phyloP scores from a whole-genome alignment of 2,113 vertebrate genomes.

The Hippolais icterina region DNA sequence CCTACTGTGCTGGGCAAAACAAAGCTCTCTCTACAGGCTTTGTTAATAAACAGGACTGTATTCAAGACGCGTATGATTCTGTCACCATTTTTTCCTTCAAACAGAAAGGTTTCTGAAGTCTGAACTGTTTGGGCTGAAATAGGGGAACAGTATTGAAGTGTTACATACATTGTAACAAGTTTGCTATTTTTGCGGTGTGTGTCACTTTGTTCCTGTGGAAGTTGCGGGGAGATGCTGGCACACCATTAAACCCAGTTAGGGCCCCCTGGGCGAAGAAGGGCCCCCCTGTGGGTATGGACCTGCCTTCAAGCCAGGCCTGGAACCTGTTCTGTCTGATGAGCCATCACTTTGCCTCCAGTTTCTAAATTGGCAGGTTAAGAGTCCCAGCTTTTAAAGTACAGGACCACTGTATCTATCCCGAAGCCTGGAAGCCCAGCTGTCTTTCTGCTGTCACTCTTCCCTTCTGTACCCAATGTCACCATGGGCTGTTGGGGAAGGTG shows the following conservation, averaged over 20 bases:
- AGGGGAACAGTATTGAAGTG: neutral
- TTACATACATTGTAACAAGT: neutral
- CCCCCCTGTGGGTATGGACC: neutral
- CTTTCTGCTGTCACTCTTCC: neutral
- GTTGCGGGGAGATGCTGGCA: neutral
- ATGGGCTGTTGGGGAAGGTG: neutral
- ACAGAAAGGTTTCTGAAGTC: neutral
- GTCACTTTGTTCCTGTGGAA: neutral
- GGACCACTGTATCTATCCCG: fast-evolving
- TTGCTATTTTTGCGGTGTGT: neutral
- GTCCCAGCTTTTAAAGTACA: neutral
- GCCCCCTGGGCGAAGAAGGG: fast-evolving
- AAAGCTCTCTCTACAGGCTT: conserved; percentile 2
- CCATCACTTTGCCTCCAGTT: neutral
- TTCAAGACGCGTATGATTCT: neutral
- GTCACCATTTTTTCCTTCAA: neutral
- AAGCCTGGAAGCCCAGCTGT: neutral
- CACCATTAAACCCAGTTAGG: fast-evolving
- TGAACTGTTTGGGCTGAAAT: neutral
- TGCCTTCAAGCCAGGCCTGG: neutral
- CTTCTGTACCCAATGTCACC: neutral
- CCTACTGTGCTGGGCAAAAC: conserved; percentile 12
- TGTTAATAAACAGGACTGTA: conserved; percentile 2
- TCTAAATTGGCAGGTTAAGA: neutral
- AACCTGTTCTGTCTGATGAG: neutral